Conservation (phyloP, 2,113 vertebrate genomes). For the Pan troglodytes region NHGRI_mPanTro3-v2.1_pri NC_072409.2:27291501-27292000, state of each 20-base stretch:
- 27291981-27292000: neutral
- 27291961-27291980: neutral
- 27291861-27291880: neutral
- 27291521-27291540: slow-evolving; percentile 26
- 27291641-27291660: neutral
- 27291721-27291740: neutral
- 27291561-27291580: neutral
- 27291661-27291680: slow-evolving; percentile 11
- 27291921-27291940: neutral
- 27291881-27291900: neutral
- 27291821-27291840: neutral
- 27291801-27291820: neutral
- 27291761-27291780: neutral
- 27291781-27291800: neutral
- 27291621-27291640: slow-evolving; percentile 27
- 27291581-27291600: neutral
- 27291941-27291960: neutral
- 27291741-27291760: neutral
- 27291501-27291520: neutral
- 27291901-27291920: neutral
- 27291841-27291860: neutral
- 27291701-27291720: neutral
- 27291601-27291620: neutral
- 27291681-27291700: neutral
- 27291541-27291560: neutral